Percentiles rank a stretch among this genome's conserved stretches.
Conservation (phyloP, 2,113 vertebrate species). For the Cranoglanis bouderius region DNA sequence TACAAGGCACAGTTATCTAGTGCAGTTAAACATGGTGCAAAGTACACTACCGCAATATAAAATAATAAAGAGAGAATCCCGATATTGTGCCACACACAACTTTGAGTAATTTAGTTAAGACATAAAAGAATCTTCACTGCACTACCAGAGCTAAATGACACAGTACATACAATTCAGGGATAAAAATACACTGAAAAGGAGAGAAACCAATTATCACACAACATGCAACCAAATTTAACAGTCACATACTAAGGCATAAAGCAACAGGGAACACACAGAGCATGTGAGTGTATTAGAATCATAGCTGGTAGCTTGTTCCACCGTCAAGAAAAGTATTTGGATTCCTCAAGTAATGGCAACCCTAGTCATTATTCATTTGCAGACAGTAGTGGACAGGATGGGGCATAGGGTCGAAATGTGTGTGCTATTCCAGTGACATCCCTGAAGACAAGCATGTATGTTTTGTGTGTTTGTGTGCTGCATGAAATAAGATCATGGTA, state of each 20-base stretch:
- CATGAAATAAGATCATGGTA: slow-evolving; percentile 31
- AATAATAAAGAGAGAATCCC: background rate
- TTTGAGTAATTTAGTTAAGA: background rate
- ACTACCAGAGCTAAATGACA: background rate
- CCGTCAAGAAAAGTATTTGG: background rate
- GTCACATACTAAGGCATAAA: background rate
- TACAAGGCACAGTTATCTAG: background rate
- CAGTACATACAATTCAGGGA: background rate
- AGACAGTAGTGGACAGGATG: background rate
- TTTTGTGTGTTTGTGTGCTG: slow-evolving; percentile 25
- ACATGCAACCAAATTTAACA: background rate
- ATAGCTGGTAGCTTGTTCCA: background rate
- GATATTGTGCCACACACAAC: background rate
- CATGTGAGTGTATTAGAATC: background rate
- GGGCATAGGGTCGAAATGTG: background rate
- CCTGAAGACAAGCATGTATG: background rate
- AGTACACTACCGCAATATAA: slow-evolving; percentile 10
- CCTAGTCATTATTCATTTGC: background rate
- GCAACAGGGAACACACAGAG: background rate
- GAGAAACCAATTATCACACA: background rate
- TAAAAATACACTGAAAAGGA: background rate
- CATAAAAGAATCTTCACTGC: background rate
- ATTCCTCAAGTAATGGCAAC: background rate
- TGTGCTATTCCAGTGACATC: background rate
- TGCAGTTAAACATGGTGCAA: slow-evolving; percentile 1